Evolutionary conservation across 2,888 invertebrate genomes (phyloP).

Genomic region (Arctia plantaginis): DNA sequence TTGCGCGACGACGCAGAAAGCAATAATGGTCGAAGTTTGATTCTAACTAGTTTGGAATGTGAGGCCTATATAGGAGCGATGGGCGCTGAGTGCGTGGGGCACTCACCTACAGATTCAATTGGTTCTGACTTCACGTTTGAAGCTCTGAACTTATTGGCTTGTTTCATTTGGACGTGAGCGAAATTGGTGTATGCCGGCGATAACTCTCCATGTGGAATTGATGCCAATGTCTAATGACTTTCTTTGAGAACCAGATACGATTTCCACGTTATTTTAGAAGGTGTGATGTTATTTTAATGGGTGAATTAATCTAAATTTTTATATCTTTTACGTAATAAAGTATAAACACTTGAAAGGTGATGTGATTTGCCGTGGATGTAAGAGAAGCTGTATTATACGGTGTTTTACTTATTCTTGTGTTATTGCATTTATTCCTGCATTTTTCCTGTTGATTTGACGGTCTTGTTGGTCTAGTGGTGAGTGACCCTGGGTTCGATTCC

Average conservation of each 20-base stretch:
- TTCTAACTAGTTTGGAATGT: constrained; percentile 55
- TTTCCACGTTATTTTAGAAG: neutral
- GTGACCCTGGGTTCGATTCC: too few species aligned
- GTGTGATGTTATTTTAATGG: too few species aligned
- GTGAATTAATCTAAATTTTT: too few species aligned
- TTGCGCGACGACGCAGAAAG: constrained; percentile 71
- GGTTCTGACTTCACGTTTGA: constrained; percentile 29
- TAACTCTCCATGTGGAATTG: neutral
- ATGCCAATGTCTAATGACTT: too few species aligned
- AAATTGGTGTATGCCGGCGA: neutral
- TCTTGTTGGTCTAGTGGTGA: too few species aligned
- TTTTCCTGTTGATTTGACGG: too few species aligned
- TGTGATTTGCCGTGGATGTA: neutral
- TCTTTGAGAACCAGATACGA: neutral
- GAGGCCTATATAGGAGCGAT: constrained; percentile 50
- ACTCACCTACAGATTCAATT: constrained; percentile 45
- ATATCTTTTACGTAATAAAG: neutral
- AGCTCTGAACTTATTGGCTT: constrained; percentile 15
- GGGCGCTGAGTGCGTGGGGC: constrained; percentile 36
- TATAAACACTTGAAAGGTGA: neutral
- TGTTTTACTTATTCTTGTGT: too few species aligned
- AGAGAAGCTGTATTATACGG: neutral
- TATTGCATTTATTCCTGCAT: too few species aligned
- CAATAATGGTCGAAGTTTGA: constrained; percentile 73
- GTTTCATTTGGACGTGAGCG: constrained; percentile 10